Evolutionary conservation across 2,113 vertebrate species (phyloP).

Genomic region (Mesoclemmys tuberculata): DNA sequence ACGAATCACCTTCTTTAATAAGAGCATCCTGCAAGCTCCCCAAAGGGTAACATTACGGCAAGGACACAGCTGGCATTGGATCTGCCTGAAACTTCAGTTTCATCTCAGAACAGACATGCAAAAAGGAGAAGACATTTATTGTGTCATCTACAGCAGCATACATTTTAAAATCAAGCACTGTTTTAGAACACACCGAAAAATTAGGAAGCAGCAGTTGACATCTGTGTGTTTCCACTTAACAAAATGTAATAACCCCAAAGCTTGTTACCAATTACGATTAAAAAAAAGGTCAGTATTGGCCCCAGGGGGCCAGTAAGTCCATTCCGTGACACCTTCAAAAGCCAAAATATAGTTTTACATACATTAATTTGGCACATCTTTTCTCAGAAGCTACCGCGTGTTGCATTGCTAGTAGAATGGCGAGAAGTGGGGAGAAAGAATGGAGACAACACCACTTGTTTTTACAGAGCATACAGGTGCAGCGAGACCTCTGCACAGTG

Average conservation of each 20-base stretch:
- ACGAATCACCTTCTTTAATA: not conserved
- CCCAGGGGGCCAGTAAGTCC: conserved; percentile 39
- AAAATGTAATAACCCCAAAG: conserved; percentile 48
- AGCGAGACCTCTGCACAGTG: conserved; percentile 51
- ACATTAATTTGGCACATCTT: not conserved
- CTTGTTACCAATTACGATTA: conserved; percentile 41
- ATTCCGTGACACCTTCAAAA: conserved; percentile 59
- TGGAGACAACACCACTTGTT: conserved; percentile 26
- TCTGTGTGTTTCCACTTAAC: conserved; percentile 54
- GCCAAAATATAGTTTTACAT: conserved; percentile 55
- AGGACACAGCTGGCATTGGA: not conserved
- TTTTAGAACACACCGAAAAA: conserved; percentile 66
- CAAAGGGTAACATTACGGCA: not conserved
- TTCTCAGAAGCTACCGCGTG: conserved; percentile 33
- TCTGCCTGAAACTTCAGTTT: conserved; percentile 43
- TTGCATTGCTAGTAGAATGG: conserved; percentile 42
- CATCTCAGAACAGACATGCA: conserved; percentile 41
- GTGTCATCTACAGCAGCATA: conserved; percentile 76
- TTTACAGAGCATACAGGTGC: conserved; percentile 40
- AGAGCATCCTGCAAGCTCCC: not conserved
- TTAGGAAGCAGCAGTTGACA: conserved; percentile 62
- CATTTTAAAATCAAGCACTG: conserved; percentile 66
- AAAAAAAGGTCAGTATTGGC: conserved; percentile 48
- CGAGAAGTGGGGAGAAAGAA: conserved; percentile 31
- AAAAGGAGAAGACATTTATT: conserved; percentile 82